These are phyloP conservation scores for Hyperopisus bebe DNA, from an alignment of 2,113 vertebrate species.

Conservation along the genomic window DNA sequence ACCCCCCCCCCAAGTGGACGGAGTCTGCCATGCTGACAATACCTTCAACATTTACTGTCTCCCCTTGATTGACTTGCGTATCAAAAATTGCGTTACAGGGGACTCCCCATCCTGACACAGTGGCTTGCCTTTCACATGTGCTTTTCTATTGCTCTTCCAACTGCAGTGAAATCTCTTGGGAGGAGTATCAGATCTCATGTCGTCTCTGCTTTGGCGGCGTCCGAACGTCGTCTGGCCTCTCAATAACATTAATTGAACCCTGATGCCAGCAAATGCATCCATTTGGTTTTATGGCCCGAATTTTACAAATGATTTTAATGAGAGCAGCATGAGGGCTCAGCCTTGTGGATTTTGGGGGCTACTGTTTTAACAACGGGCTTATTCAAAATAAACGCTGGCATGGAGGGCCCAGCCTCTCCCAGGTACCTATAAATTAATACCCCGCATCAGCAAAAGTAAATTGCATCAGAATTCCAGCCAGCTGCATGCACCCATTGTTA, in stretches of 20 bases:
- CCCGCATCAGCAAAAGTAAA: slow-evolving; percentile 1
- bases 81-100: background rate
- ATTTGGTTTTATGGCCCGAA: slow-evolving; percentile 19
- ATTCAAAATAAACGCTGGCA: slow-evolving; percentile 27
- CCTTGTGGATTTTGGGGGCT: slow-evolving; percentile 3
- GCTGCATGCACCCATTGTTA: background rate
- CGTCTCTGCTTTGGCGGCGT: background rate
- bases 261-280: slow-evolving; percentile 21
- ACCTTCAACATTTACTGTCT: background rate
- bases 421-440: background rate
- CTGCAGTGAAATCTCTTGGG: background rate
- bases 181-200: background rate
- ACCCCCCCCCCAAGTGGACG: background rate
- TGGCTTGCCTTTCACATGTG: background rate
- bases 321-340: slow-evolving; percentile 11
- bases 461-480: background rate
- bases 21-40: background rate
- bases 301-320: slow-evolving; percentile 29
- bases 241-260: slow-evolving; percentile 13
- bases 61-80: background rate
- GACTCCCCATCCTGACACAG: background rate
- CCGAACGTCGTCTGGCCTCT: background rate
- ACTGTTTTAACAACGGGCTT: slow-evolving; percentile 26
- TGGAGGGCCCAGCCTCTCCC: background rate
- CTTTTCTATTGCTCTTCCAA: background rate